Conservation (phyloP, 2,888 invertebrate species). For the Sphinx pinastri region DNA sequence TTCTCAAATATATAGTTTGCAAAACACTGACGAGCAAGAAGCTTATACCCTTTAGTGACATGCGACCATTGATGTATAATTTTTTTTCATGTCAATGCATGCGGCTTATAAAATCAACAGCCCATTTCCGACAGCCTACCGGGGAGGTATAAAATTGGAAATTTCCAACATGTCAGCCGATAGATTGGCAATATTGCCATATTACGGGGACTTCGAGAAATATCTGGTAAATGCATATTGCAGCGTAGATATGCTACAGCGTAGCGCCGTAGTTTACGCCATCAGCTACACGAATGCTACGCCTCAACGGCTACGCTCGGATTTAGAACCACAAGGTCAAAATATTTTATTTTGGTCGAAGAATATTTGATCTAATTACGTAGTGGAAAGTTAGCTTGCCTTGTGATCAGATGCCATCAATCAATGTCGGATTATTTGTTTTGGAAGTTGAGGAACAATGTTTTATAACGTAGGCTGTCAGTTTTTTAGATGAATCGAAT, state of each 20-base stretch:
- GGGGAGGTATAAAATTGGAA: constrained; percentile 1
- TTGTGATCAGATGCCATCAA: constrained; percentile 20
- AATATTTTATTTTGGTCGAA: background rate
- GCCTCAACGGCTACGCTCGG: background rate
- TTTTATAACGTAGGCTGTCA: background rate
- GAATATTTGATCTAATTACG: constrained; percentile 3
- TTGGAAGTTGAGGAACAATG: constrained; percentile 4
- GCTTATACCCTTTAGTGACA: too few relatives aligned
- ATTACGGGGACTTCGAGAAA: constrained; percentile 17
- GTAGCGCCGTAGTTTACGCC: constrained; percentile 19
- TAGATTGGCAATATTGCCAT: constrained; percentile 23
- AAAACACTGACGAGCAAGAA: too few relatives aligned
- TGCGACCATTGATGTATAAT: too few relatives aligned
- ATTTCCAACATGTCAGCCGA: constrained; percentile 17
- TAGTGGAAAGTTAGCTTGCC: constrained; percentile 2
- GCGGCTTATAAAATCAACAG: background rate
- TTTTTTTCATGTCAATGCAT: too few relatives aligned
- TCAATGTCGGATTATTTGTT: constrained; percentile 24
- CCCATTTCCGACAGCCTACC: constrained; percentile 18
- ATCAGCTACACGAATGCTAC: constrained; percentile 9
- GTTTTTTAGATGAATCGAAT: constrained; percentile 3
- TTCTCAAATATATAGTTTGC: too few relatives aligned
- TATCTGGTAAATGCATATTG: constrained; percentile 19
- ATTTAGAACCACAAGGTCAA: background rate
- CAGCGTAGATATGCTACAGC: constrained; percentile 12